A percentile compares a stretch with the other conserved stretches of the same genome.
These are phyloP conservation scores for Fragum sueziense DNA, from an alignment of 2,888 invertebrate species.

Conservation along the genomic window DNA sequence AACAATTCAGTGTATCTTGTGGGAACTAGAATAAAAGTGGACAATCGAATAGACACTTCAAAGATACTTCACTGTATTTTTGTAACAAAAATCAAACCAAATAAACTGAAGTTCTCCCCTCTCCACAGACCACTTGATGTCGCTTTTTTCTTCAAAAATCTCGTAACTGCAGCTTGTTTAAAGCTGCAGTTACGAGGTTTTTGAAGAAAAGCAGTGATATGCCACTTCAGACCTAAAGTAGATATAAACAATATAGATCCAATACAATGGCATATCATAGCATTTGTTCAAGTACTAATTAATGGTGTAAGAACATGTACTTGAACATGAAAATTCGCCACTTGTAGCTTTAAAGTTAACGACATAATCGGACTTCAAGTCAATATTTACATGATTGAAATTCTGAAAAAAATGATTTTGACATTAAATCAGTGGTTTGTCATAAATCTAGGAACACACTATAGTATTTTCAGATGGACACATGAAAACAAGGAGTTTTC, in stretches of 20 bases:
- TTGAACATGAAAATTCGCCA: background rate
- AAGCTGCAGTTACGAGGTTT: too few relatives aligned
- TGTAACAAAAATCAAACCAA: constrained; percentile 6
- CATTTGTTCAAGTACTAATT: constrained; percentile 13
- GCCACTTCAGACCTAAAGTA: background rate
- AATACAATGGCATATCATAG: constrained; percentile 5
- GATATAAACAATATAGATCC: constrained; percentile 10
- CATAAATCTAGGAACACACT: too few relatives aligned
- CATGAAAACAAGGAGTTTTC: too few relatives aligned
- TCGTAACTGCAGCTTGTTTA: too few relatives aligned
- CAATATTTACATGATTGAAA: too few relatives aligned
- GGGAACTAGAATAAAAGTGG: background rate
- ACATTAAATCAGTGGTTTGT: too few relatives aligned
- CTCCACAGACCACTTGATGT: constrained; percentile 1
- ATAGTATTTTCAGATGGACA: too few relatives aligned
- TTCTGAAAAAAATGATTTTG: too few relatives aligned
- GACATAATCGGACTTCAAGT: too few relatives aligned
- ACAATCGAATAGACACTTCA: constrained; percentile 3
- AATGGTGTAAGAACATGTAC: background rate
- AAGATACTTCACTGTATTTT: constrained; percentile 10
- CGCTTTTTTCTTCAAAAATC: too few relatives aligned
- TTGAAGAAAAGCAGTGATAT: too few relatives aligned
- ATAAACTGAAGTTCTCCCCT: background rate
- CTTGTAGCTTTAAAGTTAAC: background rate
- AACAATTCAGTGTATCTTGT: too few relatives aligned